These are phyloP conservation scores for Laterallus jamaicensis DNA, from an alignment of 2,113 vertebrate genomes.

Conservation along the genomic window DNA sequence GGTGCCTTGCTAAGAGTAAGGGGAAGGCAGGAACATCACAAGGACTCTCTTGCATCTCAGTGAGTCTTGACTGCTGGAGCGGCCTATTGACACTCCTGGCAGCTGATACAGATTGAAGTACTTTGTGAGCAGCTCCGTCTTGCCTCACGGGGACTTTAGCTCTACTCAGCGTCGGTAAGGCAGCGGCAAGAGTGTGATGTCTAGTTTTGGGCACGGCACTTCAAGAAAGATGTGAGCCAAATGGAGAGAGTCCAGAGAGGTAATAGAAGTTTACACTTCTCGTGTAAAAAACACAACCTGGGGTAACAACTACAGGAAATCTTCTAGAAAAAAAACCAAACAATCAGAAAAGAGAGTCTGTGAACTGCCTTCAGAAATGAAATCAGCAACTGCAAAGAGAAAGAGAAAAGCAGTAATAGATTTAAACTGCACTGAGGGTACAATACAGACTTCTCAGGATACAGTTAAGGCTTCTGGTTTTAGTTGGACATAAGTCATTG, in stretches of 20 bases:
- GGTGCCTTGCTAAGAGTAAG: background rate
- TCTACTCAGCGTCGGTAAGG: background rate
- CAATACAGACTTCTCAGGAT: background rate
- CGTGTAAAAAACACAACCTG: background rate
- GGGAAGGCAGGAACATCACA: background rate
- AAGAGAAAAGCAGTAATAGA: background rate
- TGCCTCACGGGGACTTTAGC: background rate
- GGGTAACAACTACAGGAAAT: background rate
- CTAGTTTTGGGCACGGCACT: conserved; percentile 9
- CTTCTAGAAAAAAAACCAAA: background rate
- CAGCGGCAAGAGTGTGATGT: background rate
- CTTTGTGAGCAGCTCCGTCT: background rate
- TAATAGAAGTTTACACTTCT: background rate
- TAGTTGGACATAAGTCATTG: background rate
- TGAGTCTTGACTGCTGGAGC: conserved; percentile 38
- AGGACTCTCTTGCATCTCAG: conserved; percentile 19
- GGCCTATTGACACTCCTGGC: conserved; percentile 15
- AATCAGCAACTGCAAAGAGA: background rate
- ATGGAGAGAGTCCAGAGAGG: background rate
- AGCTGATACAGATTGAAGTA: conserved; percentile 22
- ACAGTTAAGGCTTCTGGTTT: background rate
- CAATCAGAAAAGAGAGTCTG: background rate
- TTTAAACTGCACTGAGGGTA: background rate
- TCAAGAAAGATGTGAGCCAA: background rate
- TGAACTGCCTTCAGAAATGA: background rate